Percentiles rank a stretch among this genome's conserved stretches.
phyloP scores from a whole-genome alignment of 2,797 vertebrate genomes.

The Anniella stebbinsi region DNA sequence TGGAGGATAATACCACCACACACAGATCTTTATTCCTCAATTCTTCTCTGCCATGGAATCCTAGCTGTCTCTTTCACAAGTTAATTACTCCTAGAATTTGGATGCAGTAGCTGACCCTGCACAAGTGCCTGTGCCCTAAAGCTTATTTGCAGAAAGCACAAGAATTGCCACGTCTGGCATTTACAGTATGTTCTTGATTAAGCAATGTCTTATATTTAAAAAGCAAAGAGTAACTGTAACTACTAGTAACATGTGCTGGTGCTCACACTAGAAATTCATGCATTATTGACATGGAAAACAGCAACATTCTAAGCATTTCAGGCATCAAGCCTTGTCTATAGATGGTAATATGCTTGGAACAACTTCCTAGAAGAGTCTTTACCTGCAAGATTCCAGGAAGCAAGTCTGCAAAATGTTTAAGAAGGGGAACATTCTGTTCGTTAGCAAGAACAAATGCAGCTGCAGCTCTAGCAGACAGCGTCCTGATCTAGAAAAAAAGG shows the following conservation, averaged over 20 bases:
- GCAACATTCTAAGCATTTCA: slow-evolving; percentile 1
- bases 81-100: background rate
- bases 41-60: background rate
- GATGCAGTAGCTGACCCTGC: background rate
- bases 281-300: background rate
- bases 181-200: background rate
- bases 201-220: background rate
- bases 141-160: background rate
- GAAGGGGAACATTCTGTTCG: slow-evolving; percentile 91
- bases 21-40: background rate
- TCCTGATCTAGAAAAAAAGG: slow-evolving; percentile 86
- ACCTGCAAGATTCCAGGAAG: slow-evolving; percentile 96
- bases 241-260: background rate
- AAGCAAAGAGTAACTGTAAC: background rate
- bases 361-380: slow-evolving; percentile 44
- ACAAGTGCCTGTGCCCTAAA: background rate
- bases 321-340: background rate
- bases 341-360: background rate
- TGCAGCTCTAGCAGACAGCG: slow-evolving; percentile 92
- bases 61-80: background rate
- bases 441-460: slow-evolving; percentile 95
- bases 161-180: background rate
- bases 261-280: background rate
- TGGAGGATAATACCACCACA: background rate
- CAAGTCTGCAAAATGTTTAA: slow-evolving; percentile 97